phyloP scores from a whole-genome alignment of 2,888 invertebrate genomes.

The Stenodema calcarata region DNA sequence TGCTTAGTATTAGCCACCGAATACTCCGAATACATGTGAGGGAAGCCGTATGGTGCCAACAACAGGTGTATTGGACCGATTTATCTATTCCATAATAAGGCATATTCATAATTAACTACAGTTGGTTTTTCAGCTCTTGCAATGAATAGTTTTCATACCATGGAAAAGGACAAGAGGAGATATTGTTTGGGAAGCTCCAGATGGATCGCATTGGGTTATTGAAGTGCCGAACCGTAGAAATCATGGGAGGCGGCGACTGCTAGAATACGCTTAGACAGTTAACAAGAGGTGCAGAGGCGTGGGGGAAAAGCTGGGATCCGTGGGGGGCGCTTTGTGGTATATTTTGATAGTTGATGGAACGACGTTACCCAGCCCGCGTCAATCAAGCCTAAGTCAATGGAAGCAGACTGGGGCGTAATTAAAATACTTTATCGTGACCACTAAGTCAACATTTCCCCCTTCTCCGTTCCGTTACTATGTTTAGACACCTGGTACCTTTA shows the following conservation, averaged over 20 bases:
- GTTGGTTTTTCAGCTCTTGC: too few relatives aligned
- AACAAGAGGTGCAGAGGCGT: background rate
- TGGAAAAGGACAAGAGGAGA: too few relatives aligned
- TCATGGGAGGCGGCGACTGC: background rate
- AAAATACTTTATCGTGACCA: conserved; percentile 56
- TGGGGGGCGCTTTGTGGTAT: conserved; percentile 42
- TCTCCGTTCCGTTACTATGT: conserved; percentile 48
- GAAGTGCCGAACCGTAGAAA: conserved; percentile 1
- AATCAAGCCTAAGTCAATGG: conserved; percentile 55
- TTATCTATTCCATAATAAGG: too few relatives aligned
- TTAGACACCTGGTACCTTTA: conserved; percentile 55
- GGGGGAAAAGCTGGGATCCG: background rate
- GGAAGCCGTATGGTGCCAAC: too few relatives aligned
- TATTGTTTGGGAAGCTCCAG: background rate
- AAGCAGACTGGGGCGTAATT: conserved; percentile 54
- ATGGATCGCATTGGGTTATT: background rate
- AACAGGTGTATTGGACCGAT: too few relatives aligned
- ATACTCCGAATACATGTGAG: too few relatives aligned
- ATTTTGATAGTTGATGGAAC: conserved; percentile 54
- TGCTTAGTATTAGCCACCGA: too few relatives aligned
- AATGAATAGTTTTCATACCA: too few relatives aligned
- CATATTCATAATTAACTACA: too few relatives aligned
- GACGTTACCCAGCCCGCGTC: conserved; percentile 39
- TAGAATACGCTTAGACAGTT: background rate
- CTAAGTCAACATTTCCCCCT: conserved; percentile 55